Evolutionary conservation across 2,113 vertebrate genomes (phyloP).

Genomic region (Trichomycterus rosablanca): DNA sequence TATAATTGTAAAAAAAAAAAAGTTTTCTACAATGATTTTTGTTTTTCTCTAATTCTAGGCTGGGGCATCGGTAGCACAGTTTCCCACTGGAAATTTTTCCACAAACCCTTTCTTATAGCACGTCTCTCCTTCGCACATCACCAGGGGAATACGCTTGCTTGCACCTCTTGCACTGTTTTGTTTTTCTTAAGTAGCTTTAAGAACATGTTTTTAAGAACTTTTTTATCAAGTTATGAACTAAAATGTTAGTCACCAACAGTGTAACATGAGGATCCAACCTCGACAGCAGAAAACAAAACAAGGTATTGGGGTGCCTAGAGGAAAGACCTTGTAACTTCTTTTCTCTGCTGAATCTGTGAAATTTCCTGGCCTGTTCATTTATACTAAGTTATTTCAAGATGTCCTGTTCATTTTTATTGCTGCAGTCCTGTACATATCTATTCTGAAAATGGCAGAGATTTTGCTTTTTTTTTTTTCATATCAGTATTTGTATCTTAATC

Average conservation of each 20-base stretch:
- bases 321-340: slow-evolving; percentile 60
- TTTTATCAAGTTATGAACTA: slow-evolving; percentile 56
- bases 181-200: slow-evolving; percentile 90
- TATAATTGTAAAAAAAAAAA: background rate
- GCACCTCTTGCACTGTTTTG: slow-evolving; percentile 96
- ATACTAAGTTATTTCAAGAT: slow-evolving; percentile 89
- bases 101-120: slow-evolving; percentile 99
- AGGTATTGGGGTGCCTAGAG: slow-evolving; percentile 70
- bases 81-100: slow-evolving; percentile 85
- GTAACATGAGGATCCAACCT: slow-evolving; percentile 11
- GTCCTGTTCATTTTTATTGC: slow-evolving; percentile 82
- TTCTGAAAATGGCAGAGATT: background rate
- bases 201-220: slow-evolving; percentile 82
- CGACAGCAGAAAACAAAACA: slow-evolving; percentile 48
- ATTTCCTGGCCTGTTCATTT: slow-evolving; percentile 62
- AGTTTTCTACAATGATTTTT: background rate
- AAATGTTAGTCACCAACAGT: background rate
- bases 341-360: slow-evolving; percentile 78
- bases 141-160: slow-evolving; percentile 59
- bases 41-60: slow-evolving; percentile 60
- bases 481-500: slow-evolving; percentile 98
- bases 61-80: slow-evolving; percentile 82
- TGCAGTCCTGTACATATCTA: slow-evolving; percentile 88
- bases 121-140: slow-evolving; percentile 69
- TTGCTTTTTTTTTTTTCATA: slow-evolving; percentile 65